These are phyloP conservation scores for Potorous gilbertii DNA, from an alignment of 2,797 vertebrate species.

Conservation along the genomic window DNA sequence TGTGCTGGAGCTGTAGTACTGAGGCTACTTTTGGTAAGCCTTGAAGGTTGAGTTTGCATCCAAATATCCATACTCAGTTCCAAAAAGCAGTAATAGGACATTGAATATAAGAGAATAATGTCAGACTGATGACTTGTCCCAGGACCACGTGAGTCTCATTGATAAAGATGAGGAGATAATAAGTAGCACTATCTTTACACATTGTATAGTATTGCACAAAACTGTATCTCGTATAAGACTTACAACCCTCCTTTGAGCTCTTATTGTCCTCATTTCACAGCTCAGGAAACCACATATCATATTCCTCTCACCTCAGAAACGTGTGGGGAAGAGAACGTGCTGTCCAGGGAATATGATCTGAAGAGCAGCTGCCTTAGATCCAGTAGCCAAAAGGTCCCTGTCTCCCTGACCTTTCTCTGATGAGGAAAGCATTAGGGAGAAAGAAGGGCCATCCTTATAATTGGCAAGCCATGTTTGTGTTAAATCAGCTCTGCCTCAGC, in stretches of 20 bases:
- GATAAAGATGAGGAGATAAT: background rate
- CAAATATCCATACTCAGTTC: background rate
- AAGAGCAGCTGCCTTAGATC: slow-evolving; percentile 29
- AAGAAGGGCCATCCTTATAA: background rate
- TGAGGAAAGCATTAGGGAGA: slow-evolving; percentile 52
- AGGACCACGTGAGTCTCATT: background rate
- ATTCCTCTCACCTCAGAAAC: background rate
- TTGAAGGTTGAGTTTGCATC: background rate
- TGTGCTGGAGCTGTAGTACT: background rate
- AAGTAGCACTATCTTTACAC: background rate
- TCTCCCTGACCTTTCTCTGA: slow-evolving; percentile 64
- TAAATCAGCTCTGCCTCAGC: slow-evolving; percentile 62
- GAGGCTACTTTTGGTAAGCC: background rate
- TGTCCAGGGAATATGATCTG: slow-evolving; percentile 12
- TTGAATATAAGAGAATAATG: background rate
- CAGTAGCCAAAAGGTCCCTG: slow-evolving; percentile 60
- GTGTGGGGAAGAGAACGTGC: background rate
- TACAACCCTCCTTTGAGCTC: background rate
- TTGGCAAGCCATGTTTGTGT: slow-evolving; percentile 62
- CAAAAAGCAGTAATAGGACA: background rate
- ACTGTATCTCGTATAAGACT: background rate
- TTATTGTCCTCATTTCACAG: background rate
- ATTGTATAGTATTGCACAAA: background rate
- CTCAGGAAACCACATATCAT: background rate
- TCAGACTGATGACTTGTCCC: background rate